phyloP scores from a whole-genome alignment of 2,888 invertebrate species.

The Perdita meconis region DNA sequence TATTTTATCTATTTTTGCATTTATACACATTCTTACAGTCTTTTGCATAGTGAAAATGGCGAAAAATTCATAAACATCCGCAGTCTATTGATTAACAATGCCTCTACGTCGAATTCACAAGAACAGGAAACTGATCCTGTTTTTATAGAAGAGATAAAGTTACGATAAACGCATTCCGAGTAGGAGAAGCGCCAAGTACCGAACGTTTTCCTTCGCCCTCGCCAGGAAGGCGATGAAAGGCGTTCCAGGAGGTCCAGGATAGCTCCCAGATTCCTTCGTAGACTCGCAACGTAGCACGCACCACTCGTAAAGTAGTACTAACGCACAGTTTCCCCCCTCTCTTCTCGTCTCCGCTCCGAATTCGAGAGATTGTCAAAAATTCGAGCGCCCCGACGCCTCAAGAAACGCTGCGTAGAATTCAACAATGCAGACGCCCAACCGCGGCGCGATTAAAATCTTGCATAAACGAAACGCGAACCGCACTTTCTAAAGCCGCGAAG shows the following conservation, averaged over 20 bases:
- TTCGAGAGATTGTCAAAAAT: no score
- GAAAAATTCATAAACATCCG: no score
- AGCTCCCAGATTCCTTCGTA: slow-evolving; percentile 77
- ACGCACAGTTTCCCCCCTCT: slow-evolving; percentile 64
- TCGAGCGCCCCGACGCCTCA: no score
- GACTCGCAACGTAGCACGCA: slow-evolving; percentile 84
- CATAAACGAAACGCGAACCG: neutral
- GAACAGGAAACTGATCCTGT: no score
- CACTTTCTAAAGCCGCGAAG: slow-evolving; percentile 33
- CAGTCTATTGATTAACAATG: no score
- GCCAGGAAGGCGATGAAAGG: slow-evolving; percentile 4
- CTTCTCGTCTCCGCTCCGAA: slow-evolving; percentile 48
- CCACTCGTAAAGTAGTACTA: slow-evolving; percentile 77
- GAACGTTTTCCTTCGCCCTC: slow-evolving; percentile 8
- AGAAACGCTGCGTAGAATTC: no score
- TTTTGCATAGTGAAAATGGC: no score
- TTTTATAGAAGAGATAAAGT: no score
- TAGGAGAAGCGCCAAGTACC: neutral
- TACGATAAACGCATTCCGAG: neutral
- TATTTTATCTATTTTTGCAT: no score
- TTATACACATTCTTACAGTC: no score
- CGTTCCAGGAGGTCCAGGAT: slow-evolving; percentile 36
- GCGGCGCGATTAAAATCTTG: neutral
- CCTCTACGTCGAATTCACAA: no score
- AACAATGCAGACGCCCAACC: no score